phyloP scores from a whole-genome alignment of 1,140 invertebrate genomes.

The Pseudomyrmex sp. region DNA sequence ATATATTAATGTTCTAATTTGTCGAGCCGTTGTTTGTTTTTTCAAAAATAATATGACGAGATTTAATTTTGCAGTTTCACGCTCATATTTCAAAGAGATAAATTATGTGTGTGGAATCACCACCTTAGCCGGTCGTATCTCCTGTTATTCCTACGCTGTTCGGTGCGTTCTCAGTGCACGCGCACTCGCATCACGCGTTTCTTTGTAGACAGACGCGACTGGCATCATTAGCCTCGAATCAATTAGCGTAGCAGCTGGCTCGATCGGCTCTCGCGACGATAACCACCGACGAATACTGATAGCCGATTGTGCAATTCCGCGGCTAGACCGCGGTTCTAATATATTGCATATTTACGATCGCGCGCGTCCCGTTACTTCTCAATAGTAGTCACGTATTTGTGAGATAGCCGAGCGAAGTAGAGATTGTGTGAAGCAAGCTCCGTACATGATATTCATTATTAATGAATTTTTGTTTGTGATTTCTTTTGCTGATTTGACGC shows the following conservation, averaged over 20 bases:
- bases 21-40: no score
- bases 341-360: not conserved
- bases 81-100: no score
- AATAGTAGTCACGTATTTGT: not conserved
- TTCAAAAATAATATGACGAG: no score
- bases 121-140: no score
- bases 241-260: slow-evolving; percentile 53
- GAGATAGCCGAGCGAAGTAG: not conserved
- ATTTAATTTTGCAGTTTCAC: no score
- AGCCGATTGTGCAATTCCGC: slow-evolving; percentile 54
- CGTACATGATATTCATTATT: not conserved
- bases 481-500: not conserved
- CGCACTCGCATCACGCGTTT: slow-evolving; percentile 28
- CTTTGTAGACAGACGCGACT: slow-evolving; percentile 50
- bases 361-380: slow-evolving; percentile 31
- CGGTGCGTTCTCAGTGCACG: slow-evolving; percentile 15
- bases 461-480: not conserved
- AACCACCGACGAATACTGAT: slow-evolving; percentile 61
- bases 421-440: not conserved
- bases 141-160: not conserved
- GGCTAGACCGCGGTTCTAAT: not conserved
- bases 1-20: no score
- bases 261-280: slow-evolving; percentile 42
- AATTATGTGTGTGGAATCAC: no score
- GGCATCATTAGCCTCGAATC: slow-evolving; percentile 63